Evolutionary conservation across 2,797 vertebrate species (phyloP).

Genomic region (Anguilla pacifica): DNA sequence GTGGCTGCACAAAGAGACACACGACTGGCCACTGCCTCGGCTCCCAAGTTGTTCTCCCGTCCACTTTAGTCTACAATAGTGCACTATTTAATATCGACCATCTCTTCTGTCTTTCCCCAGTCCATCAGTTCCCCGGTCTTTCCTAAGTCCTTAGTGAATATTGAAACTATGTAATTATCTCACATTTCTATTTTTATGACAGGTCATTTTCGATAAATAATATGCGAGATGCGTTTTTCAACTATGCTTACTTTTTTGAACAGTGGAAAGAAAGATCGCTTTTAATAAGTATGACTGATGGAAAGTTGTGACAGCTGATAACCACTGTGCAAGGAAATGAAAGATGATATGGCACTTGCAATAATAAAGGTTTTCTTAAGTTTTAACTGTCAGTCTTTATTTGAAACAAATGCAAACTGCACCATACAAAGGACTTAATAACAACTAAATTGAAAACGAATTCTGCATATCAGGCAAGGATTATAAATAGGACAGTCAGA

Average conservation of each 20-base stretch:
- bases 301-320: neutral
- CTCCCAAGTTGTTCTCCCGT: constrained; percentile 16
- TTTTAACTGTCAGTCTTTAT: constrained; percentile 2
- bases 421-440: constrained; percentile 53
- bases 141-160: neutral
- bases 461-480: constrained; percentile 40
- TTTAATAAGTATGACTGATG: neutral
- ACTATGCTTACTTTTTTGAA: neutral
- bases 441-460: constrained; percentile 58
- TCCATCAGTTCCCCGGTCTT: neutral
- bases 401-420: neutral
- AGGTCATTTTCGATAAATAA: neutral
- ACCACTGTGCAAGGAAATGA: neutral
- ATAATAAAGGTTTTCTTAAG: neutral
- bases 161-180: neutral
- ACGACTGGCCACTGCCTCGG: constrained; percentile 27
- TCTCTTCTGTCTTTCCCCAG: neutral
- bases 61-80: constrained; percentile 16
- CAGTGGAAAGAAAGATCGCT: neutral
- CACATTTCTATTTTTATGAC: neutral
- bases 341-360: neutral
- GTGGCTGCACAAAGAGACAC: constrained; percentile 35
- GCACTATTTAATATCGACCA: neutral
- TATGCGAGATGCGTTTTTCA: neutral
- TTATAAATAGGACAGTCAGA: constrained; percentile 40